Evolutionary conservation across 2,113 vertebrate species (phyloP).

Genomic region (Labeo rohita): DNA sequence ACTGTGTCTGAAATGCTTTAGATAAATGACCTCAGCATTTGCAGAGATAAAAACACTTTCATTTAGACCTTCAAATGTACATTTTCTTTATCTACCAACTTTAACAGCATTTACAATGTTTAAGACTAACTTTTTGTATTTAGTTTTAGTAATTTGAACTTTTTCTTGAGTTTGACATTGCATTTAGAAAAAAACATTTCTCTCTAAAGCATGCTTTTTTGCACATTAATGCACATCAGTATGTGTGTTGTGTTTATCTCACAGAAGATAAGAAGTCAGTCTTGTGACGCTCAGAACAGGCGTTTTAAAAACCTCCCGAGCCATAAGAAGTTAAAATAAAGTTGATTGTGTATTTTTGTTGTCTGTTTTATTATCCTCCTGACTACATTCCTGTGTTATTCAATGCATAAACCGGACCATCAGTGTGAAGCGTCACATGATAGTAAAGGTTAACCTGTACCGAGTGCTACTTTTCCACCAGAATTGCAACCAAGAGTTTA

Average conservation of each 20-base stretch:
- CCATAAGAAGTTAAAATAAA: not conserved
- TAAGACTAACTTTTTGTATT: not conserved
- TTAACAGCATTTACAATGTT: too few species aligned
- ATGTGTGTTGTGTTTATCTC: not conserved
- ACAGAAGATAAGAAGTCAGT: not conserved
- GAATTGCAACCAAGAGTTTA: not conserved
- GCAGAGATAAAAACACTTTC: not conserved
- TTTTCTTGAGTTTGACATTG: not conserved
- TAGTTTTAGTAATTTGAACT: not conserved
- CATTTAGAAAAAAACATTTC: not conserved
- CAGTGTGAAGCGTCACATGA: not conserved
- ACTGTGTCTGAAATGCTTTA: not conserved
- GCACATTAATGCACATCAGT: not conserved
- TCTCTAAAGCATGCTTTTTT: not conserved
- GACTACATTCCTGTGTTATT: not conserved
- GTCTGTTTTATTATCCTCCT: not conserved
- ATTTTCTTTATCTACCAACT: not conserved
- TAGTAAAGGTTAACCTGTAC: not conserved
- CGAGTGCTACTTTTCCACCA: not conserved
- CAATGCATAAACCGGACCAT: not conserved
- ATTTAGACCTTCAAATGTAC: not conserved
- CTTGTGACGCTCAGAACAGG: not conserved
- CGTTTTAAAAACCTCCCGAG: not conserved
- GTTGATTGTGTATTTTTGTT: not conserved
- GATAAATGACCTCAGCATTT: not conserved